Conservation (phyloP, 2,797 vertebrate species). For the Limosa lapponica region DNA sequence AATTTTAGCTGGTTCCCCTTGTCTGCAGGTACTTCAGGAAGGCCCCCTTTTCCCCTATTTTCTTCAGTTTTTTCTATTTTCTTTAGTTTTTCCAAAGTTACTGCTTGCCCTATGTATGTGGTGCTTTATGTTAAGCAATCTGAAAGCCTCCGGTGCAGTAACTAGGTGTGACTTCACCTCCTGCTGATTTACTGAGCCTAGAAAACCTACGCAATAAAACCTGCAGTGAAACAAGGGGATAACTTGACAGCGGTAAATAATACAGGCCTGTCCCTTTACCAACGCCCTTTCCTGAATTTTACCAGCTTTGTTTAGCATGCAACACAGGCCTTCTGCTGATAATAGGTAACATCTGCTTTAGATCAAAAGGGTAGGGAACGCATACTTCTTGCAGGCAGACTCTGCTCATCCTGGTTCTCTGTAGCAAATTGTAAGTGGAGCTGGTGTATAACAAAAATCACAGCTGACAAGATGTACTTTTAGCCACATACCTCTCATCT, state of each 20-base stretch:
- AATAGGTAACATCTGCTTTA: slow-evolving; percentile 44
- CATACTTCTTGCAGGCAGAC: neutral
- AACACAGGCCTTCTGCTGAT: neutral
- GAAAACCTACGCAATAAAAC: neutral
- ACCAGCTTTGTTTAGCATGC: neutral
- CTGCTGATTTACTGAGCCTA: neutral
- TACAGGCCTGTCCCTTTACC: neutral
- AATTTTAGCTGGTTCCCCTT: neutral
- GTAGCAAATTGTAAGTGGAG: neutral
- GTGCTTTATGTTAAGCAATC: neutral
- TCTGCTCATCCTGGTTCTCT: neutral
- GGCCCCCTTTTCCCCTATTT: neutral
- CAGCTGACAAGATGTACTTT: neutral
- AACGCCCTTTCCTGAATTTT: neutral
- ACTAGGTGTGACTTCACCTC: neutral
- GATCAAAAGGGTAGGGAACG: neutral
- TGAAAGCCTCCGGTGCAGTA: neutral
- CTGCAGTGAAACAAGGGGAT: neutral
- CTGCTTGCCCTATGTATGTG: accelerated
- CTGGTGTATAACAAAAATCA: neutral
- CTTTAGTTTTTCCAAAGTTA: neutral
- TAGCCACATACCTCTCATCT: neutral
- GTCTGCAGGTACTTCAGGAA: neutral
- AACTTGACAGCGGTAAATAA: neutral
- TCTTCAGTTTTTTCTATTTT: neutral